Conservation (phyloP, 1,140 invertebrate species). For the Cyclargus thomasi region DNA sequence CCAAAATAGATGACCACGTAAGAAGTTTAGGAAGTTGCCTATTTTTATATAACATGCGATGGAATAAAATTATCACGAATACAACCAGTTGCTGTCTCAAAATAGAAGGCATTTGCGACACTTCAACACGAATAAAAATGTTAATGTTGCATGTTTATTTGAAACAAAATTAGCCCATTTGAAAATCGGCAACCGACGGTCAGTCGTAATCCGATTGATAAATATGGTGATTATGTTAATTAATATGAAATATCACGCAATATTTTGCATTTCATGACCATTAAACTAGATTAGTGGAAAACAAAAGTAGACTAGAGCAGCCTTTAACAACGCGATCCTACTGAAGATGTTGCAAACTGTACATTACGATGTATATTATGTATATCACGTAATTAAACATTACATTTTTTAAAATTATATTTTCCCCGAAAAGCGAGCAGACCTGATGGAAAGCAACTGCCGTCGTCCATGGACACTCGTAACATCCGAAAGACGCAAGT, state of each 20-base stretch:
- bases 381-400: not conserved
- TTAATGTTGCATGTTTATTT: conserved; percentile 3
- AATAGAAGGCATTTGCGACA: not conserved
- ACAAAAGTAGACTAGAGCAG: conserved; percentile 2
- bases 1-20: too few species aligned
- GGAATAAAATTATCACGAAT: not conserved
- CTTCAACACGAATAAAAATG: not conserved
- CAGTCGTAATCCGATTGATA: conserved; percentile 6
- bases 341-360: conserved; percentile 1
- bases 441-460: too few species aligned
- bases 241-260: conserved; percentile 9
- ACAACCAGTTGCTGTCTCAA: not conserved
- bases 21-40: too few species aligned
- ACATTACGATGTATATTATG: not conserved
- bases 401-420: too few species aligned
- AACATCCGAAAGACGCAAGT: too few species aligned
- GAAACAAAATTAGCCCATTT: not conserved
- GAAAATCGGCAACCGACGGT: not conserved
- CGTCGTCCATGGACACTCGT: too few species aligned
- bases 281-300: conserved; percentile 1
- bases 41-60: not conserved
- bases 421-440: too few species aligned
- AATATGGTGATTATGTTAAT: conserved; percentile 10
- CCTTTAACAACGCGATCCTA: not conserved
- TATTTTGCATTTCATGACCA: not conserved